A percentile compares a stretch with the other conserved stretches of the same genome.
These are phyloP conservation scores for Chelon labrosus DNA, from an alignment of 2,797 vertebrate species.

Conservation along the genomic window DNA sequence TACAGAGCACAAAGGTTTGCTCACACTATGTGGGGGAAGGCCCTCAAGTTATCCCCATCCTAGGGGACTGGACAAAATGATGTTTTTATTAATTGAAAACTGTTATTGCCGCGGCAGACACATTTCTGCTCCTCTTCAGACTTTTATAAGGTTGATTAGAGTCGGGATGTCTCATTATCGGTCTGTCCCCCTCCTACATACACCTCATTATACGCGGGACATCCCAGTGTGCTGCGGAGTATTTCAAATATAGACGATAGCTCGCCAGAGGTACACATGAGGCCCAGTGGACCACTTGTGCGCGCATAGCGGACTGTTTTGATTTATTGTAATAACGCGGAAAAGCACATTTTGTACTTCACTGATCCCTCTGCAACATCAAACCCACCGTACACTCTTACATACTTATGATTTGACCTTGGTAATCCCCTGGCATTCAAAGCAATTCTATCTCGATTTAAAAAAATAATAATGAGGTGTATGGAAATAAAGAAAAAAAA, in stretches of 20 bases:
- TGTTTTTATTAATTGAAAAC: slow-evolving; percentile 97
- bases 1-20: slow-evolving; percentile 74
- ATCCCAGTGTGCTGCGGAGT: slow-evolving; percentile 23
- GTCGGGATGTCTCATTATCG: slow-evolving; percentile 74
- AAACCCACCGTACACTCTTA: slow-evolving; percentile 49
- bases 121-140: slow-evolving; percentile 87
- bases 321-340: slow-evolving; percentile 55
- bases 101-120: slow-evolving; percentile 88
- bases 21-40: slow-evolving; percentile 86
- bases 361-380: slow-evolving; percentile 47
- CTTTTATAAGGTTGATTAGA: slow-evolving; percentile 81
- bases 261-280: slow-evolving; percentile 44
- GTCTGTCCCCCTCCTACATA: slow-evolving; percentile 52
- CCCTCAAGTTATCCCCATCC: slow-evolving; percentile 91
- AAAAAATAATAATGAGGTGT: slow-evolving; percentile 68
- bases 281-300: slow-evolving; percentile 52
- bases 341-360: slow-evolving; percentile 65
- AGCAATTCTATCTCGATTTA: slow-evolving; percentile 70
- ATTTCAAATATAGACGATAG: slow-evolving; percentile 35
- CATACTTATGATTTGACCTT: slow-evolving; percentile 62
- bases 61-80: slow-evolving; percentile 89
- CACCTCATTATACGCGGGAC: slow-evolving; percentile 59
- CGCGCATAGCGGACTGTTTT: slow-evolving; percentile 42
- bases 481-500: slow-evolving; percentile 57
- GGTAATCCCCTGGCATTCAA: slow-evolving; percentile 66